Conservation (phyloP, 2,888 invertebrate species). For the Clanis bilineata region DNA sequence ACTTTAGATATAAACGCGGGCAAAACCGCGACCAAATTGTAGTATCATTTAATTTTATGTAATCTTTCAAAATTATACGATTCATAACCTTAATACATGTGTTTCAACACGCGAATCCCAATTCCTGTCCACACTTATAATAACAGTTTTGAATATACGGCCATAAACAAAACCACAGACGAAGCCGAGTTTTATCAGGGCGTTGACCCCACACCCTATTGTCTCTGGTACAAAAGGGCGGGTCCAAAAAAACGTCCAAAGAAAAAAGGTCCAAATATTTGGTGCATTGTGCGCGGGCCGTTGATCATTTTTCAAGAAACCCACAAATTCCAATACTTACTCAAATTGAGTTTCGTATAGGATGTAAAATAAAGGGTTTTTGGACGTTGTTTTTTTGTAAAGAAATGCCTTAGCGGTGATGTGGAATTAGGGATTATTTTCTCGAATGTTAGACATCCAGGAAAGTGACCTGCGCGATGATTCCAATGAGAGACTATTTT, state of each 20-base stretch:
- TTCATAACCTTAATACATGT: background rate
- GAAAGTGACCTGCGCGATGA: no score
- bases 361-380: constrained; percentile 24
- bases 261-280: constrained; percentile 41
- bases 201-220: constrained; percentile 65
- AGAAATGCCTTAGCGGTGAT: background rate
- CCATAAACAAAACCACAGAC: constrained; percentile 12
- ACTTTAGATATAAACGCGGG: no score
- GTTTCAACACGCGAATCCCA: background rate
- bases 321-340: constrained; percentile 59
- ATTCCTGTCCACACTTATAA: constrained; percentile 10
- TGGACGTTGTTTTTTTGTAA: constrained; percentile 11
- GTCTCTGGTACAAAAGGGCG: constrained; percentile 61
- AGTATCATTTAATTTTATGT: background rate
- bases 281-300: constrained; percentile 74
- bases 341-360: constrained; percentile 62
- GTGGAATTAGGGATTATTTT: background rate
- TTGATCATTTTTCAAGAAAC: constrained; percentile 80
- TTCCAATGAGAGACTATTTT: no score
- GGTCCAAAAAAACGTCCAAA: constrained; percentile 24
- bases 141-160: background rate
- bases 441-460: no score
- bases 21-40: no score
- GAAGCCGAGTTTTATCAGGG: constrained; percentile 30
- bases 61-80: background rate